These are phyloP conservation scores for Dryocosmus kuriphilus DNA, from an alignment of 2,888 invertebrate genomes.

Conservation along the genomic window DNA sequence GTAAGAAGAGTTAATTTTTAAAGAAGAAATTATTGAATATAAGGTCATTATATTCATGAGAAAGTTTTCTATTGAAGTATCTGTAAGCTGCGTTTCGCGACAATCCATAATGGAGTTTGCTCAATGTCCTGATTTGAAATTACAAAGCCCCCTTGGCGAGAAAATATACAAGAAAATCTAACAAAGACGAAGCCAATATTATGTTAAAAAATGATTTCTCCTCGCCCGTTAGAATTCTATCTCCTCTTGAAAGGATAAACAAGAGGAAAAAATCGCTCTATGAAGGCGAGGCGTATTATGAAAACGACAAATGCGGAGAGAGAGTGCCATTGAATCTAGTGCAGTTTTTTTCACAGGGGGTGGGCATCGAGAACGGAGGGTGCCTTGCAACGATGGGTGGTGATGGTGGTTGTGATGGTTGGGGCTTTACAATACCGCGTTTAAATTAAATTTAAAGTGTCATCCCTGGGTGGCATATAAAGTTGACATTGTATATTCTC, in stretches of 20 bases:
- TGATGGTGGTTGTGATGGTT: slow-evolving; percentile 50
- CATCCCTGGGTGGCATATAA: slow-evolving; percentile 66
- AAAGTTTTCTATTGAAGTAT: background rate
- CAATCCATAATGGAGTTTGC: slow-evolving; percentile 18
- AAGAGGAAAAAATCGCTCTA: slow-evolving; percentile 50
- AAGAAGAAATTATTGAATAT: background rate
- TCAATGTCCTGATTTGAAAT: slow-evolving; percentile 20
- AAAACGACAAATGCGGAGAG: slow-evolving; percentile 52
- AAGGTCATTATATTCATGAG: background rate
- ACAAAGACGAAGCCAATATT: slow-evolving; percentile 68
- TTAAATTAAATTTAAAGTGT: slow-evolving; percentile 74
- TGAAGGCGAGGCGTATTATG: slow-evolving; percentile 52
- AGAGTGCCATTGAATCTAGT: slow-evolving; percentile 57
- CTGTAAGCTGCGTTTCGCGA: background rate
- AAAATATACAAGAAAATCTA: slow-evolving; percentile 34
- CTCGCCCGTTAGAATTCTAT: slow-evolving; percentile 51
- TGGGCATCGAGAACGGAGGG: slow-evolving; percentile 49
- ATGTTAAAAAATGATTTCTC: slow-evolving; percentile 69
- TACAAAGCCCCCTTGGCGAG: slow-evolving; percentile 27
- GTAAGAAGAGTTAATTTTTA: background rate
- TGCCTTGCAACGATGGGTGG: slow-evolving; percentile 51
- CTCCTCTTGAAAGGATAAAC: slow-evolving; percentile 63
- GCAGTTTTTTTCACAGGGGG: slow-evolving; percentile 55
- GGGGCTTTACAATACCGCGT: slow-evolving; percentile 65
- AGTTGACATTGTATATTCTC: slow-evolving; percentile 59